Percentiles rank a stretch among this genome's conserved stretches.
phyloP scores from a whole-genome alignment of 1,140 invertebrate species.

The Eubasilissa regina region DNA sequence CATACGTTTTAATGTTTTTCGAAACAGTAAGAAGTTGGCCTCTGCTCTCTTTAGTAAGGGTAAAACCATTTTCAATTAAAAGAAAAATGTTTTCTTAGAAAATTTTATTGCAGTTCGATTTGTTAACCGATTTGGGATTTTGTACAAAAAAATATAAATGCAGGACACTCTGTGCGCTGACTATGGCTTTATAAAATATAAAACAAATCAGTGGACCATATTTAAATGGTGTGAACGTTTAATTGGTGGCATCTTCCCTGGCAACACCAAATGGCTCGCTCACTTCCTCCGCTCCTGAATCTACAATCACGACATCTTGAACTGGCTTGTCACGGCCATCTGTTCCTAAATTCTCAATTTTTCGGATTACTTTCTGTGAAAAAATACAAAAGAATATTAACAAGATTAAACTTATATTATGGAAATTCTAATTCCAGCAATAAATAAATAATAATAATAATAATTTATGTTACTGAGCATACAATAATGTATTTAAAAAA shows the following conservation, averaged over 20 bases:
- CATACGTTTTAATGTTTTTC: too few species aligned
- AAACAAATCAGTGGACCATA: constrained; percentile 33
- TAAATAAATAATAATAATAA: too few species aligned
- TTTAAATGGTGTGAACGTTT: not conserved
- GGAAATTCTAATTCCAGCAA: too few species aligned
- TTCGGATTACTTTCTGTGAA: constrained; percentile 86
- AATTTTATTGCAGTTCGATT: constrained; percentile 31
- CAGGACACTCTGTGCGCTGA: constrained; percentile 20
- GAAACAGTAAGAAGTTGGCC: too few species aligned
- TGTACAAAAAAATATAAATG: constrained; percentile 52
- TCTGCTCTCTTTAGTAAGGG: too few species aligned
- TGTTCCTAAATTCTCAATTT: constrained; percentile 86
- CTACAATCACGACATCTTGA: constrained; percentile 85
- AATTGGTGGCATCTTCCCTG: constrained; percentile 81
- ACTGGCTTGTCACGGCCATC: constrained; percentile 84
- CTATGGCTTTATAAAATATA: constrained; percentile 26
- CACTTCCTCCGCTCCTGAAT: constrained; percentile 80
- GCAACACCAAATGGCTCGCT: constrained; percentile 85
- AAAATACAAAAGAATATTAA: constrained; percentile 55
- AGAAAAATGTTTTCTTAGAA: constrained; percentile 12
- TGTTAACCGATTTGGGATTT: constrained; percentile 17
- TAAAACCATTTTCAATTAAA: not conserved
- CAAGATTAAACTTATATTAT: too few species aligned
- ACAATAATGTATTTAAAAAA: too few species aligned
- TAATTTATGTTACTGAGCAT: too few species aligned